These are phyloP conservation scores for Bostrychus sinensis DNA, from an alignment of 2,113 vertebrate genomes.

Conservation along the genomic window DNA sequence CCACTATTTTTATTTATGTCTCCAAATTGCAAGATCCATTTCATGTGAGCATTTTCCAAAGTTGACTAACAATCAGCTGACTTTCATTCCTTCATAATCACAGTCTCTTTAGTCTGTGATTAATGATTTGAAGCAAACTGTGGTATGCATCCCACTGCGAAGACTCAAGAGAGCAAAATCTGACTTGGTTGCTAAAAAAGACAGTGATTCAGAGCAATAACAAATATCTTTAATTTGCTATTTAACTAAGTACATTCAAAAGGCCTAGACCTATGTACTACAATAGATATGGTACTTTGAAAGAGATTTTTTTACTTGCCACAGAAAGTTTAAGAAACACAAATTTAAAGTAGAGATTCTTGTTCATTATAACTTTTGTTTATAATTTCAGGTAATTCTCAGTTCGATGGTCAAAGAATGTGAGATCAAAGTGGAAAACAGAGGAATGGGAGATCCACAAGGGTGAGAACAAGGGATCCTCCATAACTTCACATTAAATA, in stretches of 20 bases:
- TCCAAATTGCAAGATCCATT: slow-evolving; percentile 47
- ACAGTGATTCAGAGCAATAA: no score
- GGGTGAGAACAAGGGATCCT: slow-evolving; percentile 82
- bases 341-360: neutral
- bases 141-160: neutral
- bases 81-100: slow-evolving; percentile 29
- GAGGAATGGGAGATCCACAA: slow-evolving; percentile 92
- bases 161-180: no score
- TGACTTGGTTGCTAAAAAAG: no score
- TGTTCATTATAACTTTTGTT: no score
- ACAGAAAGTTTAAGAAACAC: no score
- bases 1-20: slow-evolving; percentile 56
- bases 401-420: slow-evolving; percentile 99
- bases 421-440: slow-evolving; percentile 98
- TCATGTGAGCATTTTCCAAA: slow-evolving; percentile 59
- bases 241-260: no score
- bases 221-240: no score
- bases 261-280: no score
- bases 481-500: neutral
- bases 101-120: slow-evolving; percentile 17
- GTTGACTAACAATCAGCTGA: slow-evolving; percentile 74
- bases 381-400: slow-evolving; percentile 89
- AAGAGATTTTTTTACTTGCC: no score
- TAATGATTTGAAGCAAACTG: slow-evolving; percentile 15
- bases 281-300: no score